A percentile compares a stretch with the other conserved stretches of the same genome.
These are phyloP conservation scores for Columba livia DNA, from an alignment of 2,113 vertebrate species.

Conservation along the genomic window DNA sequence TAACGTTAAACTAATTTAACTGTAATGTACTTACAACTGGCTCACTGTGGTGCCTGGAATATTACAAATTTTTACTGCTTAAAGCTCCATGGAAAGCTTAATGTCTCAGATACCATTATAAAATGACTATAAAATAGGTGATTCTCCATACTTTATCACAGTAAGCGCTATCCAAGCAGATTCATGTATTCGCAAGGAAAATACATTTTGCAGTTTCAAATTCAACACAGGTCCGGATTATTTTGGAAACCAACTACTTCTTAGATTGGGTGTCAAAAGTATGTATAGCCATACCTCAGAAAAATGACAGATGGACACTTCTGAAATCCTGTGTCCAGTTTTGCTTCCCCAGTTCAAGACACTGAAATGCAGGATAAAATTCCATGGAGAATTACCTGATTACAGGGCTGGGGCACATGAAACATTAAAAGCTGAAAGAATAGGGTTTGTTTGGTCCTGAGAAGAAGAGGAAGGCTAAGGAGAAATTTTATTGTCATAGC, in stretches of 20 bases:
- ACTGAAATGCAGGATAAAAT: not conserved
- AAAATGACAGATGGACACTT: not conserved
- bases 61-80: not conserved
- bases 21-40: constrained; percentile 12
- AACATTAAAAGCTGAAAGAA: not conserved
- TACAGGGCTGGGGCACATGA: not conserved
- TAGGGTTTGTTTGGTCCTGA: not conserved
- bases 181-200: not conserved
- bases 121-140: not conserved
- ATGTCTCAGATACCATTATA: not conserved
- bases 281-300: not conserved
- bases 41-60: not conserved
- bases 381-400: not conserved
- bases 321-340: not conserved
- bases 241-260: not conserved
- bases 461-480: not conserved
- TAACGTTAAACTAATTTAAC: constrained; percentile 4
- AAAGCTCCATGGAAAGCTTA: not conserved
- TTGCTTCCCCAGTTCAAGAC: not conserved
- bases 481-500: not conserved
- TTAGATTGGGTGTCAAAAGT: not conserved
- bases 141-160: not conserved
- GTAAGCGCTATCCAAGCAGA: not conserved
- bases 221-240: not conserved
- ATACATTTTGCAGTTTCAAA: not conserved